Percentiles rank a stretch among this genome's conserved stretches.
Conservation (phyloP, 2,888 invertebrate genomes). For the Hesperia comma region DNA sequence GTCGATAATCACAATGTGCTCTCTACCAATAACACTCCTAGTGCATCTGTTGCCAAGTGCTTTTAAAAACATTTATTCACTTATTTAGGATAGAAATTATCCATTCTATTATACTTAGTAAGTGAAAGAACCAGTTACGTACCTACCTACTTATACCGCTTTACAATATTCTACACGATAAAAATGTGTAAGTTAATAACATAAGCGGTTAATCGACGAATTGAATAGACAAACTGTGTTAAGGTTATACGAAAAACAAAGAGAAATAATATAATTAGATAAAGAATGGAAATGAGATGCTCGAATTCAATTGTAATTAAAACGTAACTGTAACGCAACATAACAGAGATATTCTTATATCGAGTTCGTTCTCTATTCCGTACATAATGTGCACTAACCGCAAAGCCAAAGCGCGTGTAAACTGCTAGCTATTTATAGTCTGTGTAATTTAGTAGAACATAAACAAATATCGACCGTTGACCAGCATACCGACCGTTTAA, state of each 20-base stretch:
- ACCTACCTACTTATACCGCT: too few species aligned
- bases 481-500: slow-evolving; percentile 75
- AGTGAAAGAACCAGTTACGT: too few species aligned
- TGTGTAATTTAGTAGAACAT: slow-evolving; percentile 52
- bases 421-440: slow-evolving; percentile 42
- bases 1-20: slow-evolving; percentile 60
- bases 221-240: neutral
- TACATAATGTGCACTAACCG: slow-evolving; percentile 29
- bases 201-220: too few species aligned
- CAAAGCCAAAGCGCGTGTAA: slow-evolving; percentile 31
- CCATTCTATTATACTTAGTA: neutral
- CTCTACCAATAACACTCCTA: slow-evolving; percentile 13
- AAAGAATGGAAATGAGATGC: neutral
- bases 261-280: neutral
- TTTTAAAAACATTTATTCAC: neutral
- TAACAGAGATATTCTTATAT: slow-evolving; percentile 13
- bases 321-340: neutral
- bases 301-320: too few species aligned
- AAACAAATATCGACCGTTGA: slow-evolving; percentile 72
- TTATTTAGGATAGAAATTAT: neutral
- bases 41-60: slow-evolving; percentile 12
- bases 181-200: too few species aligned
- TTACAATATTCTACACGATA: too few species aligned
- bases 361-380: neutral
- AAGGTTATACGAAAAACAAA: slow-evolving; percentile 9